These are phyloP conservation scores for Tachuris rubrigastra DNA, from an alignment of 2,113 vertebrate species.

Conservation along the genomic window DNA sequence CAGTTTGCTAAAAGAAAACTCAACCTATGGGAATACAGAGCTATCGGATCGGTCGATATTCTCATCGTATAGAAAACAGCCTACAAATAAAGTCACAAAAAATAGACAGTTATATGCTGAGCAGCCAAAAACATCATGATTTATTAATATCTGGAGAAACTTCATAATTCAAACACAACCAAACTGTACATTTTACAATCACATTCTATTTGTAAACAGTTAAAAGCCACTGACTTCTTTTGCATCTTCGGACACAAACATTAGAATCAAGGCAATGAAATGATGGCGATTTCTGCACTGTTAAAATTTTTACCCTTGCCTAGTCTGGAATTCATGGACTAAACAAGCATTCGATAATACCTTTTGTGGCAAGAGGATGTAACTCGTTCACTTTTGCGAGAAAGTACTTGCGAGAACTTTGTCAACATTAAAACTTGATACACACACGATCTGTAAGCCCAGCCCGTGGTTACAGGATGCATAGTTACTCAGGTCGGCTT, in stretches of 20 bases:
- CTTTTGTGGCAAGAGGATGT: constrained; percentile 88
- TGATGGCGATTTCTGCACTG: constrained; percentile 94
- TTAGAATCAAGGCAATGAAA: constrained; percentile 99
- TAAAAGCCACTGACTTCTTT: constrained; percentile 99
- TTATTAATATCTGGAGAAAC: constrained; percentile 89
- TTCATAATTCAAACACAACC: constrained; percentile 90
- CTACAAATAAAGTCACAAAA: constrained; percentile 77
- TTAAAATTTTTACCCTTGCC: constrained; percentile 85
- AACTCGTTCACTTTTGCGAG: constrained; percentile 82
- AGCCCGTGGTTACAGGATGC: constrained; percentile 94
- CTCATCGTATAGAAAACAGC: constrained; percentile 72
- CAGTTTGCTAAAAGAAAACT: constrained; percentile 58
- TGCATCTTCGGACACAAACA: constrained; percentile 96
- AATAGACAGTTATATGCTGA: constrained; percentile 79
- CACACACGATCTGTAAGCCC: constrained; percentile 85
- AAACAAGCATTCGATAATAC: constrained; percentile 81
- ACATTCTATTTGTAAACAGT: constrained; percentile 99
- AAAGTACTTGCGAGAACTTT: constrained; percentile 74
- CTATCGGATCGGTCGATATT: constrained; percentile 35
- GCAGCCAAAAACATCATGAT: constrained; percentile 88
- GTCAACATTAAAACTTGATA: constrained; percentile 86
- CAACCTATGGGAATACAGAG: constrained; percentile 61
- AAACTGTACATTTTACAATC: constrained; percentile 99
- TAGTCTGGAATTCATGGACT: constrained; percentile 71
- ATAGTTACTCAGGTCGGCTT: constrained; percentile 94